Percentiles rank a stretch among this genome's conserved stretches.
Conservation (phyloP, 1,140 invertebrate species). For the Mylabris phalerata region DNA sequence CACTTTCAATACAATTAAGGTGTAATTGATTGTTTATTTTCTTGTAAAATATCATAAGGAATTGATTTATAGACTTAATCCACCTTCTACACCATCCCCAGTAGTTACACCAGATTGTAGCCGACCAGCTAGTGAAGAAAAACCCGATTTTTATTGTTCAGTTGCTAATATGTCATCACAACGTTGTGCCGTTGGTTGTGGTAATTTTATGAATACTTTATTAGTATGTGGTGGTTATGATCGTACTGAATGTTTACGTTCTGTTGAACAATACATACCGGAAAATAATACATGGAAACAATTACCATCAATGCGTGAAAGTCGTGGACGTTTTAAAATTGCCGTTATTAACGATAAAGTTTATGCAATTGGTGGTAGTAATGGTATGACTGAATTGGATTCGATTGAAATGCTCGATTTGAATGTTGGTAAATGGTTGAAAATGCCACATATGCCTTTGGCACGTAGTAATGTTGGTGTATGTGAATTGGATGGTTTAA, state of each 20-base stretch:
- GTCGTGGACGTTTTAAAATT: slow-evolving; percentile 68
- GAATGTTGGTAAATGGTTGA: slow-evolving; percentile 54
- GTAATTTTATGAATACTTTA: slow-evolving; percentile 58
- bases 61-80: slow-evolving; percentile 45
- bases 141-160: slow-evolving; percentile 53
- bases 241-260: slow-evolving; percentile 70
- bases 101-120: slow-evolving; percentile 36
- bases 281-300: slow-evolving; percentile 60
- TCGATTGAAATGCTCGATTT: slow-evolving; percentile 60
- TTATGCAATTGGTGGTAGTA: slow-evolving; percentile 73
- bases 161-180: slow-evolving; percentile 61
- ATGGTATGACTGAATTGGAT: slow-evolving; percentile 64
- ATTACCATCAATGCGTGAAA: slow-evolving; percentile 61
- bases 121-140: slow-evolving; percentile 38
- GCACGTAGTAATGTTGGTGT: slow-evolving; percentile 67
- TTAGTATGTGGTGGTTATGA: slow-evolving; percentile 81
- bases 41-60: neutral
- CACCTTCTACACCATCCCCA: slow-evolving; percentile 43
- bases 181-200: slow-evolving; percentile 69
- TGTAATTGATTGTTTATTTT: slow-evolving; percentile 8
- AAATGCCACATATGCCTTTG: slow-evolving; percentile 54
- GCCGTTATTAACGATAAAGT: slow-evolving; percentile 58
- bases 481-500: slow-evolving; percentile 58
- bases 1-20: slow-evolving; percentile 57
- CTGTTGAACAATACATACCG: slow-evolving; percentile 68